Conservation (phyloP, 2,113 vertebrate genomes). For the Pipa parva region DNA sequence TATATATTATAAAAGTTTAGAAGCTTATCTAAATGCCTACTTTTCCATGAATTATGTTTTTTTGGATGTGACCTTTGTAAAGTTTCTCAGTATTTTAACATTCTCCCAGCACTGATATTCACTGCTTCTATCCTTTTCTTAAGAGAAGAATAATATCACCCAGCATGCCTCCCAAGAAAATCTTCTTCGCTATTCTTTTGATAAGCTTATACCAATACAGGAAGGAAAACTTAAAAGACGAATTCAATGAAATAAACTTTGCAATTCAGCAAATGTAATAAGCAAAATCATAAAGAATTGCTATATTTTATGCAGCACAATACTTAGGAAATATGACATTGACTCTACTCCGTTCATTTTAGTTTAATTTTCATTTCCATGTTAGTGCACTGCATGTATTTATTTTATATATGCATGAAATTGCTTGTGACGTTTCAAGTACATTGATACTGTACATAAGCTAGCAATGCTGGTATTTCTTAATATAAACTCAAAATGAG, state of each 20-base stretch:
- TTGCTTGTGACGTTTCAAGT: too few relatives aligned
- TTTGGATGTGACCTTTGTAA: constrained; percentile 33
- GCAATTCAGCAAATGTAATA: constrained; percentile 25
- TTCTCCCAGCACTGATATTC: constrained; percentile 21
- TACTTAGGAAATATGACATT: neutral
- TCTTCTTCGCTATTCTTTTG: constrained; percentile 30
- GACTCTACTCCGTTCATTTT: too few relatives aligned
- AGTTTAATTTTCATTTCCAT: too few relatives aligned
- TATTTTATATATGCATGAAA: too few relatives aligned
- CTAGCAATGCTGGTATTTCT: too few relatives aligned
- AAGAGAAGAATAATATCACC: constrained; percentile 29
- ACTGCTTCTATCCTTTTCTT: constrained; percentile 14
- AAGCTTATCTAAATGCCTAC: neutral
- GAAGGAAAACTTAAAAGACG: constrained; percentile 23
- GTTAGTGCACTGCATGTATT: too few relatives aligned
- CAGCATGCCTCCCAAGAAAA: constrained; percentile 28
- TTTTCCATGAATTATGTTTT: constrained; percentile 12
- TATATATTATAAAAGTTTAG: neutral
- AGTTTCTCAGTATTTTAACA: constrained; percentile 22
- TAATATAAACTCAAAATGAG: too few relatives aligned
- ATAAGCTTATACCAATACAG: constrained; percentile 35
- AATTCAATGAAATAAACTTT: constrained; percentile 12
- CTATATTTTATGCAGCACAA: constrained; percentile 4
- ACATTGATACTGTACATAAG: too few relatives aligned
- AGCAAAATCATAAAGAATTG: constrained; percentile 8